phyloP scores from a whole-genome alignment of 2,797 vertebrate species.

The Lutjanus campechanus region DNA sequence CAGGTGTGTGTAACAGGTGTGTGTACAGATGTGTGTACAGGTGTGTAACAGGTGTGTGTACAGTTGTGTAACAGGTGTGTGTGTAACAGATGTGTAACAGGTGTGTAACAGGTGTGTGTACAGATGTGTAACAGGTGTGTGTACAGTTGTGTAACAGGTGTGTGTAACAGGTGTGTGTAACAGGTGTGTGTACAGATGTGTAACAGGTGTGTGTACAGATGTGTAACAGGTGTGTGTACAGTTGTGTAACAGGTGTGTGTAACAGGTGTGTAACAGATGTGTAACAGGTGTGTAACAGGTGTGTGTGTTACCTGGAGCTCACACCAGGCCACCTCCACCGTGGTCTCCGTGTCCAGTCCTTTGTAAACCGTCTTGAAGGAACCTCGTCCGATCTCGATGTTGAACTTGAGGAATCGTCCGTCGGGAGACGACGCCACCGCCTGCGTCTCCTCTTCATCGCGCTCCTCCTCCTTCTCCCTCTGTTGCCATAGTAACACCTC shows the following conservation, averaged over 20 bases:
- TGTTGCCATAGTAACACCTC: slow-evolving; percentile 43
- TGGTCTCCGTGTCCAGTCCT: slow-evolving; percentile 95
- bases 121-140: no score
- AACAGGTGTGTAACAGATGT: not conserved
- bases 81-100: no score
- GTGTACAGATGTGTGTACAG: no score
- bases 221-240: not conserved
- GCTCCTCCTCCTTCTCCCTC: slow-evolving; percentile 73
- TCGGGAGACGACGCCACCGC: slow-evolving; percentile 88
- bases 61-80: no score
- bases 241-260: not conserved
- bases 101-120: no score
- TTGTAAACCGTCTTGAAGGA: slow-evolving; percentile 96
- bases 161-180: no score
- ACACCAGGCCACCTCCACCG: slow-evolving; percentile 97
- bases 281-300: not conserved
- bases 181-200: not conserved
- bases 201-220: not conserved
- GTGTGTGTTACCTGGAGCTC: slow-evolving; percentile 90
- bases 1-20: no score
- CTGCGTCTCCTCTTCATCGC: slow-evolving; percentile 81
- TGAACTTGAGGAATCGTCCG: slow-evolving; percentile 95
- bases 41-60: no score
- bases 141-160: no score
- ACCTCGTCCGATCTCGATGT: slow-evolving; percentile 95